Conservation (phyloP, 92 coral and sea anemone genomes). For the Isaurus tuberculatus region DNA sequence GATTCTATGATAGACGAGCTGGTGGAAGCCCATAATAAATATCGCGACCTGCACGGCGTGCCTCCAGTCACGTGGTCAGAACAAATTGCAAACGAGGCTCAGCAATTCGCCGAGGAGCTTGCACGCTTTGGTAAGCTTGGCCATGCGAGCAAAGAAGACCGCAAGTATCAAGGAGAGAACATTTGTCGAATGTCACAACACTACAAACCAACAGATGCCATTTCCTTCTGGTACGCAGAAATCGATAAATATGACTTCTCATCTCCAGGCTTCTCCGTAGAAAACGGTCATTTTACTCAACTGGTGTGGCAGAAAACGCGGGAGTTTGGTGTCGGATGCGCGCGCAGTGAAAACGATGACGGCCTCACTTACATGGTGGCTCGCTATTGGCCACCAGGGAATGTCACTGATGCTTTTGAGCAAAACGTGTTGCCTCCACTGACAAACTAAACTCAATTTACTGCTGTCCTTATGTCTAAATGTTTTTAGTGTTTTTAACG, state of each 20-base stretch:
- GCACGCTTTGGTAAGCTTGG: slow-evolving; percentile 76
- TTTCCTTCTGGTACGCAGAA: slow-evolving; percentile 84
- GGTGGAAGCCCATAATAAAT: slow-evolving; percentile 77
- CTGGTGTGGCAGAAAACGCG: slow-evolving; percentile 88
- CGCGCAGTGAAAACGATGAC: slow-evolving; percentile 78
- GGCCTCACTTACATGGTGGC: slow-evolving; percentile 81
- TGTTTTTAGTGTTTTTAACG: neutral
- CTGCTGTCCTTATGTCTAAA: neutral
- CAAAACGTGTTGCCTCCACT: slow-evolving; percentile 77
- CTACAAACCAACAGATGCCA: slow-evolving; percentile 68
- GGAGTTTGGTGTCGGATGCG: slow-evolving; percentile 88
- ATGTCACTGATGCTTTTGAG: slow-evolving; percentile 76
- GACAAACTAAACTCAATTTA: neutral
- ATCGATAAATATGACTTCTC: slow-evolving; percentile 68
- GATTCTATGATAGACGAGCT: slow-evolving; percentile 49
- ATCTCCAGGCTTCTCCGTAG: slow-evolving; percentile 78
- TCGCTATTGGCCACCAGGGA: slow-evolving; percentile 95
- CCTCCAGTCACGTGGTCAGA: slow-evolving; percentile 89
- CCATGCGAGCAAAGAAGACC: slow-evolving; percentile 77
- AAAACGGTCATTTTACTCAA: slow-evolving; percentile 89
- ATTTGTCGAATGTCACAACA: slow-evolving; percentile 84
- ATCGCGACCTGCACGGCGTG: slow-evolving; percentile 87
- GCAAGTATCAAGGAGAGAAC: slow-evolving; percentile 85
- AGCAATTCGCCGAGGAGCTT: slow-evolving; percentile 85
- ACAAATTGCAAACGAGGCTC: slow-evolving; percentile 85